phyloP scores from a whole-genome alignment of 2,888 invertebrate species.

The Toxonevra muliebris region DNA sequence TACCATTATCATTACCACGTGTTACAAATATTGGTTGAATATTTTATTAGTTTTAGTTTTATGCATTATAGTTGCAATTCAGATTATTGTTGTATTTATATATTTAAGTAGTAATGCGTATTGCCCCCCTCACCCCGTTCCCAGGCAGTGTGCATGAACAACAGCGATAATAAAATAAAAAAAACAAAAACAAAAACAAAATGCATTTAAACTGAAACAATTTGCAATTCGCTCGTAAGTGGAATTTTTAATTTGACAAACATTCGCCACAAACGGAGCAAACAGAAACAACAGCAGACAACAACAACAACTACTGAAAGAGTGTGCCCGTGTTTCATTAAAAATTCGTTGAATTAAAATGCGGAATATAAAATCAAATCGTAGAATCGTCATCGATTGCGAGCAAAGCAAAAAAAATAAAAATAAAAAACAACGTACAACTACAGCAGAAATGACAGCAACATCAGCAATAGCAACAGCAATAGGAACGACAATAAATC shows the following conservation, averaged over 20 bases:
- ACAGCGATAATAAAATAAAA: neutral
- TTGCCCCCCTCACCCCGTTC: no score
- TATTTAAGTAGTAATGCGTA: no score
- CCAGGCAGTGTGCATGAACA: neutral
- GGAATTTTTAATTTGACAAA: conserved; percentile 30
- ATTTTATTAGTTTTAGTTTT: no score
- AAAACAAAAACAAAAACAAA: neutral
- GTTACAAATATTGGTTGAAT: no score
- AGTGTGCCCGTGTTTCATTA: conserved; percentile 24
- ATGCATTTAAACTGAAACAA: neutral
- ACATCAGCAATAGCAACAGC: conserved; percentile 35
- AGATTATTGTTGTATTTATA: no score
- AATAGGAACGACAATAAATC: conserved; percentile 39
- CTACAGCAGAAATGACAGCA: conserved; percentile 40
- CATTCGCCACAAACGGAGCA: conserved; percentile 46
- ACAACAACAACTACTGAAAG: neutral
- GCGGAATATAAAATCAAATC: conserved; percentile 34
- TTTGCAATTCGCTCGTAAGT: conserved; percentile 17
- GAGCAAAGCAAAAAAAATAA: conserved; percentile 45
- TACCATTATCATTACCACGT: no score
- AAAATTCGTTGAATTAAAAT: conserved; percentile 36
- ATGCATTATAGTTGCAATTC: no score
- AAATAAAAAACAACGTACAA: neutral
- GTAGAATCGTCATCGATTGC: conserved; percentile 22
- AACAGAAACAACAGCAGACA: neutral